Conservation (phyloP, 2,888 invertebrate species). For the Sarcophaga variegata region DNA sequence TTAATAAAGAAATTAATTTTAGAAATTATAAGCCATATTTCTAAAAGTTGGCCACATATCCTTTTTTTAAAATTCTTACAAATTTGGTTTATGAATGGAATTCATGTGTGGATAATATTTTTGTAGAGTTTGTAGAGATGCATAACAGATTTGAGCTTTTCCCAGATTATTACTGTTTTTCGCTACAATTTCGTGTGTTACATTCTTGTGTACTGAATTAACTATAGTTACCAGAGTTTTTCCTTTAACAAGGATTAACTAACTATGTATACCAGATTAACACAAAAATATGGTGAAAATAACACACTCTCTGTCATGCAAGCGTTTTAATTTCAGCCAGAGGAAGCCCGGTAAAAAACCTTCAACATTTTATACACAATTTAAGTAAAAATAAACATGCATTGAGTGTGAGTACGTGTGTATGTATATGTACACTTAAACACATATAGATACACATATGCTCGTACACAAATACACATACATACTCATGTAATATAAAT, state of each 20-base stretch:
- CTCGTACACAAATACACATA: neutral
- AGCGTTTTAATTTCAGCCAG: neutral
- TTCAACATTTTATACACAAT: slow-evolving; percentile 32
- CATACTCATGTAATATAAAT: too few species aligned
- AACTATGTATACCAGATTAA: slow-evolving; percentile 13
- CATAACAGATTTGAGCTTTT: too few species aligned
- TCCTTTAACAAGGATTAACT: neutral
- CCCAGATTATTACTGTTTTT: too few species aligned
- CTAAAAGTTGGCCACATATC: neutral
- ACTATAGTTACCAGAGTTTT: neutral
- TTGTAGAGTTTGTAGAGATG: too few species aligned
- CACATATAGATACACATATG: neutral
- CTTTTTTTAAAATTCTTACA: neutral
- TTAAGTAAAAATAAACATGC: slow-evolving; percentile 8
- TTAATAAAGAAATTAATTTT: too few species aligned
- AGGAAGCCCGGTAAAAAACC: slow-evolving; percentile 24
- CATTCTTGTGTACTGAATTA: neutral
- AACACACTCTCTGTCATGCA: too few species aligned
- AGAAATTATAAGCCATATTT: too few species aligned
- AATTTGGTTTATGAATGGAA: too few species aligned
- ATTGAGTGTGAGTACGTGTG: too few species aligned
- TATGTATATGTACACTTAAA: too few species aligned
- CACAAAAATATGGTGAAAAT: neutral
- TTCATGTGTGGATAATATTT: too few species aligned
- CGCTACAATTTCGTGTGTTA: neutral